phyloP scores from a whole-genome alignment of 2,888 invertebrate species.

The Shargacucullia verbasci region DNA sequence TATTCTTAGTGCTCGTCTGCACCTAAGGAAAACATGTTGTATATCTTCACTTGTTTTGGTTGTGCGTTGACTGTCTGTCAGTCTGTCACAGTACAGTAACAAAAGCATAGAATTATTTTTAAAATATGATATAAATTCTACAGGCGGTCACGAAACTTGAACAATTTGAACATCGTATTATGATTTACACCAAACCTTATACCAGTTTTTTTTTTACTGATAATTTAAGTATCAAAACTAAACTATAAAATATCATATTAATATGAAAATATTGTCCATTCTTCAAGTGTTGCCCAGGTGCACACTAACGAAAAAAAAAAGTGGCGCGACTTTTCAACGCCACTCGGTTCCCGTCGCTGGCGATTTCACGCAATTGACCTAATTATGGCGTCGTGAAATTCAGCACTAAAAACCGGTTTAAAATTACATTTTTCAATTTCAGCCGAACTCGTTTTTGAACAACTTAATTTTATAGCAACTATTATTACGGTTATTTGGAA shows the following conservation, averaged over 20 bases:
- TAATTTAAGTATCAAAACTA: slow-evolving; percentile 33
- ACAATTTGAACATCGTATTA: too few species aligned
- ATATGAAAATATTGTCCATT: slow-evolving; percentile 29
- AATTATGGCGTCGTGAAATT: slow-evolving; percentile 58
- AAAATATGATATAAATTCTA: too few species aligned
- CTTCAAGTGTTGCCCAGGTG: slow-evolving; percentile 31
- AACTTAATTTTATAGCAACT: slow-evolving; percentile 41
- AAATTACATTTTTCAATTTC: slow-evolving; percentile 46
- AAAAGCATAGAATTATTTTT: too few species aligned
- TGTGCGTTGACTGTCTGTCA: too few species aligned
- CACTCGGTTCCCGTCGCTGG: slow-evolving; percentile 42
- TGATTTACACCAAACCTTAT: too few species aligned
- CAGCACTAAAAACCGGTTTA: slow-evolving; percentile 49
- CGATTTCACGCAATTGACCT: slow-evolving; percentile 65
- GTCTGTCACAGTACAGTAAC: too few species aligned
- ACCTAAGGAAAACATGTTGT: too few species aligned
- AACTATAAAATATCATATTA: too few species aligned
- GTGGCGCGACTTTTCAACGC: slow-evolving; percentile 50
- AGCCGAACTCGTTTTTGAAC: slow-evolving; percentile 30
- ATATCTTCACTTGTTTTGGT: too few species aligned
- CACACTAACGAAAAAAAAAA: slow-evolving; percentile 38
- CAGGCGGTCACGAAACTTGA: too few species aligned
- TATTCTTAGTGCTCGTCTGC: too few species aligned
- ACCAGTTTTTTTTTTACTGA: too few species aligned
- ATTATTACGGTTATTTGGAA: slow-evolving; percentile 21